Evolutionary conservation across 2,888 invertebrate species (phyloP), one percentile per base, ranked within the genome.

Genomic region (Electrophaes corylata): DNA sequence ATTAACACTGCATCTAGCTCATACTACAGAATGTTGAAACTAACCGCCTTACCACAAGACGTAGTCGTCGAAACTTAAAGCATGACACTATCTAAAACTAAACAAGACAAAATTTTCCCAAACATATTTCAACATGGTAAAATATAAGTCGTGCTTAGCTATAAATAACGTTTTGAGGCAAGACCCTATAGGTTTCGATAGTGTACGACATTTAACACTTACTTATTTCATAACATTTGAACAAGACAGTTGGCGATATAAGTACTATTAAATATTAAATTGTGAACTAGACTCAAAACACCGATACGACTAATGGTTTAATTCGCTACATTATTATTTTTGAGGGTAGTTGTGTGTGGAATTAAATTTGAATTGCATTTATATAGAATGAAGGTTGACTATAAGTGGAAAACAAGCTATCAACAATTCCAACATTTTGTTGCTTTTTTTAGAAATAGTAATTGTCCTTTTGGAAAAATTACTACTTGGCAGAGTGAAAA

Each of bases 1-100:
- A 87, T 83, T 76, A 88, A 82, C 83, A 81, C 84, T 86, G 91
- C 89, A 90, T 85, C 91, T 91, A 91, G 91, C 91, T 87, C 88
- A 72, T 81, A 87, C 90, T 91, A 91, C 89, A 83, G 80, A 82
- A 84, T 76, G 78, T 82, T 81, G 51, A 60, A 54, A 50, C 49
- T 54, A 49, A 49, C 69, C 46, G 14, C 18, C 46, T 45, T 47
- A 56, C 50, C 52, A 49, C 53, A 58, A 53, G 33, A 53, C 39
- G 18, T n/a, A n/a, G n/a, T 19, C 44, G 20, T 40, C 51, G 18
- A 52, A 52, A 37, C 39, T 46, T 39, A 40, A 19, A 33, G 44
- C 52, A 45, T 52, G 44, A 35, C 12, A 35, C 5, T 12, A 35
- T 12, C 45, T 52, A 43, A 51, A 44, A 31, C 23, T 31, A 41